These are phyloP conservation scores for Syndactyla subalaris DNA, from an alignment of 2,797 vertebrate genomes.

Conservation along the genomic window DNA sequence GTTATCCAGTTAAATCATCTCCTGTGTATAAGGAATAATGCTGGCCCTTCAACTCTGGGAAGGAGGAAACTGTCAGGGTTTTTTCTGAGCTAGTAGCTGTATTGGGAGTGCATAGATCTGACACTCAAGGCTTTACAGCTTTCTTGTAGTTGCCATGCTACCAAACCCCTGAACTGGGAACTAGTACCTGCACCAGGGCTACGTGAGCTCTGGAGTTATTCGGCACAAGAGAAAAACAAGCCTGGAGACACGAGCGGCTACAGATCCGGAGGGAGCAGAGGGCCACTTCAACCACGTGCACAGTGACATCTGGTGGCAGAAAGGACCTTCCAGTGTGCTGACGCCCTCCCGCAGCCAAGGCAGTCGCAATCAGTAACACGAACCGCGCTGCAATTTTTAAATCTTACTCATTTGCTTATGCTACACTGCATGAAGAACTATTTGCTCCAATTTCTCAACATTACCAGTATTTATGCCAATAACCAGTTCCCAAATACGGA, in stretches of 20 bases:
- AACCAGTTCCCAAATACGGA: not conserved
- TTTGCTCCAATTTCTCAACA: not conserved
- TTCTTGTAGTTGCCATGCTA: not conserved
- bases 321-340: not conserved
- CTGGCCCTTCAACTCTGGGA: not conserved
- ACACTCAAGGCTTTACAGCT: not conserved
- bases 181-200: not conserved
- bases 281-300: not conserved
- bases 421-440: not conserved
- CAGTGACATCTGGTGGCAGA: constrained; percentile 71
- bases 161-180: not conserved
- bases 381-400: not conserved
- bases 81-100: not conserved
- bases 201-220: not conserved
- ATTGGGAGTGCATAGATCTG: not conserved
- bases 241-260: too few species aligned
- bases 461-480: not conserved
- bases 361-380: fast-evolving
- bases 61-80: not conserved
- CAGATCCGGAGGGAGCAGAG: not conserved
- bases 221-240: not conserved
- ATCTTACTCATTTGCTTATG: not conserved
- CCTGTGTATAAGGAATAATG: not conserved
- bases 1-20: not conserved
- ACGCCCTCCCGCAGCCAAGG: not conserved